Evolutionary conservation across 2,797 vertebrate genomes (phyloP).

Genomic region (Philypnodon macrostomus): DNA sequence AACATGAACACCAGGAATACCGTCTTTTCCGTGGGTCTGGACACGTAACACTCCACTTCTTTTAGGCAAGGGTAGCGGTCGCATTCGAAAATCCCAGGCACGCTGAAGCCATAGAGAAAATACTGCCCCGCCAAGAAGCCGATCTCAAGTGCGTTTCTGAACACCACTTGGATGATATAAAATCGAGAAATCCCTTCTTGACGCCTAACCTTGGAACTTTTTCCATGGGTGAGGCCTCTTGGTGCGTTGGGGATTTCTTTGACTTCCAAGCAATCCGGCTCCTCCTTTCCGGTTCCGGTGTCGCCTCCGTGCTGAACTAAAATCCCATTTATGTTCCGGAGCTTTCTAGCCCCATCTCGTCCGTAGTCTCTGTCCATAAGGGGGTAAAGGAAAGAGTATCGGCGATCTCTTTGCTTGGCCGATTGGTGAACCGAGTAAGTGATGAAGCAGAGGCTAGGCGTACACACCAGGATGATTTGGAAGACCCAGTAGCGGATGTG

Average conservation of each 20-base stretch:
- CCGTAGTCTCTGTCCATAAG: conserved; percentile 79
- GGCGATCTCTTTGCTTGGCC: conserved; percentile 81
- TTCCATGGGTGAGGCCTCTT: conserved; percentile 71
- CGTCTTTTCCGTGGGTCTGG: conserved; percentile 86
- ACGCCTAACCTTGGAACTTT: conserved; percentile 78
- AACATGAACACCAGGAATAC: conserved; percentile 93
- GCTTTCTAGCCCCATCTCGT: conserved; percentile 61
- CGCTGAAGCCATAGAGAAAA: conserved; percentile 88
- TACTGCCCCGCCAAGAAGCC: conserved; percentile 87
- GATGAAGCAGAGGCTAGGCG: conserved; percentile 87
- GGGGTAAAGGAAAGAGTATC: conserved; percentile 84
- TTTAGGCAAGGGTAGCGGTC: conserved; percentile 88
- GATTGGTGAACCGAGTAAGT: conserved; percentile 88
- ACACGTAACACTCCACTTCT: conserved; percentile 91
- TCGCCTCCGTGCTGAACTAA: conserved; percentile 74
- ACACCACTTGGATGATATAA: conserved; percentile 90
- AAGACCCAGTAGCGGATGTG: conserved; percentile 92
- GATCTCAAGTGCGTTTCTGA: conserved; percentile 87
- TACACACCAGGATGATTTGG: conserved; percentile 87
- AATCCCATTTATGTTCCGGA: conserved; percentile 79
- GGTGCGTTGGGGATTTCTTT: conserved; percentile 80
- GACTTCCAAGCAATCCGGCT: conserved; percentile 75
- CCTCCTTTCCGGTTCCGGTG: conserved; percentile 71
- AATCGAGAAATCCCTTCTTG: conserved; percentile 90
- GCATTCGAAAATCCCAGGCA: conserved; percentile 85